Evolutionary conservation across 2,888 invertebrate genomes (phyloP), one percentile per base, ranked within the genome.

Genomic region (Rugalucina vietnamica): DNA sequence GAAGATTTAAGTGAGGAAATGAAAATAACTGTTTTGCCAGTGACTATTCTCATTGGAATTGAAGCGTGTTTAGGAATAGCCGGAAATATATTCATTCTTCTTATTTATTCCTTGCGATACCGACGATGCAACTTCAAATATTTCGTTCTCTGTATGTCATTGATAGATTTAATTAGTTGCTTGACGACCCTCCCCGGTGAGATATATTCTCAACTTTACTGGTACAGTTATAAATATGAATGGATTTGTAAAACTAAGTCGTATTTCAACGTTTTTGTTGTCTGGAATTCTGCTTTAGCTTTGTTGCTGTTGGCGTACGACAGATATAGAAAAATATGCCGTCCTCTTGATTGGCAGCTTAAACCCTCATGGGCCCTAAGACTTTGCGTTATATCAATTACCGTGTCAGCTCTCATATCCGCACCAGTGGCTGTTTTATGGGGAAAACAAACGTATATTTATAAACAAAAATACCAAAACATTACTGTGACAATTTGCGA

Each of bases 261-360:
- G 14, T 84, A 77, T 60, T 84, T 84, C 60, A 79, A 84, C n/a
- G 84, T 84, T 0, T 79, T 73, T 29, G 80, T 80, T 0, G 84
- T 76, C 2, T 84, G 76, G 70, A 78, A 82, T 8, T 89, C 91
- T 1, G 90, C 87, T 10, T 65, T 90, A 8, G 79, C 86, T 24
- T 69, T 91, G n/a, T 81, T 91, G 2, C 79, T 90, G 2, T 87
- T 91, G 39, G 89, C 91, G 1, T 81, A 88, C 49, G 91, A 91
- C 57, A 73, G 92, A 4, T 91, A 88, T 76, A 72, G 88, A 49
- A 91, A 91, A 73, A 85, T 92, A 21, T 90, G 92, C 43, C 84
- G 80, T 24, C 92, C 92, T 0, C 73, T 91, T 8, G 57, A 73
- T 21, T 74, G 84, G 80, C 84, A 84, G 49, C 74, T 84, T 21